These are phyloP conservation scores for Ptychochromis oligacanthus DNA, from an alignment of 2,113 vertebrate species.

Conservation along the genomic window DNA sequence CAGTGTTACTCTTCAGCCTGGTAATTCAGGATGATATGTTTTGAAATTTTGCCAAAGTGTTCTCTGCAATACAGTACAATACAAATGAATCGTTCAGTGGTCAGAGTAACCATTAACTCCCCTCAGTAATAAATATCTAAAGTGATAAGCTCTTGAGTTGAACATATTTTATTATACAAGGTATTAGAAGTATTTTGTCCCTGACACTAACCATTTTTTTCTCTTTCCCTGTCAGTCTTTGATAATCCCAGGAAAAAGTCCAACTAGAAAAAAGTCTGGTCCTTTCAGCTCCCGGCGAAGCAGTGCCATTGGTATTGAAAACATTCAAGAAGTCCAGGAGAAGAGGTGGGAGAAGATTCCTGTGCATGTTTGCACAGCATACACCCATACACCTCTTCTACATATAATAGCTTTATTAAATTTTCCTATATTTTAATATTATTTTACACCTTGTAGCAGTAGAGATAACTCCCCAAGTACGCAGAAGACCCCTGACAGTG, in stretches of 20 bases:
- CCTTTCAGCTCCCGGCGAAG: constrained; percentile 91
- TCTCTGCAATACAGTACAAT: background rate
- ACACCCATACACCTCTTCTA: background rate
- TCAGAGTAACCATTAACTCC: background rate
- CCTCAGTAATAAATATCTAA: background rate
- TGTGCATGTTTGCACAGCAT: background rate
- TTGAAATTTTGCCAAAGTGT: background rate
- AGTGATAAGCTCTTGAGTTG: background rate
- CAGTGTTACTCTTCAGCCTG: constrained; percentile 1
- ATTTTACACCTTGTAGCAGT: constrained; percentile 10
- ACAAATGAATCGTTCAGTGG: background rate
- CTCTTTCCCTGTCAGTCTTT: constrained; percentile 83
- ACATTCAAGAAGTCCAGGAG: constrained; percentile 95
- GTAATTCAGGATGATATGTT: background rate
- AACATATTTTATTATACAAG: background rate
- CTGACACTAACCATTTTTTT: constrained; percentile 14
- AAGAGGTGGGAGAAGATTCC: constrained; percentile 80
- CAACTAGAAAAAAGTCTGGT: constrained; percentile 92
- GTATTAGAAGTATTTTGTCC: background rate
- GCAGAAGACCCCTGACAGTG: constrained; percentile 88
- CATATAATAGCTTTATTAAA: background rate
- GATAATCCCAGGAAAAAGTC: constrained; percentile 95
- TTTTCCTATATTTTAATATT: background rate
- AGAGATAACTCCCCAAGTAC: constrained; percentile 86
- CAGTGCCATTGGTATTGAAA: constrained; percentile 97